Evolutionary conservation across 2,888 invertebrate genomes (phyloP), one percentile per base, ranked within the genome.

Genomic region (Zeuzera pyrina): DNA sequence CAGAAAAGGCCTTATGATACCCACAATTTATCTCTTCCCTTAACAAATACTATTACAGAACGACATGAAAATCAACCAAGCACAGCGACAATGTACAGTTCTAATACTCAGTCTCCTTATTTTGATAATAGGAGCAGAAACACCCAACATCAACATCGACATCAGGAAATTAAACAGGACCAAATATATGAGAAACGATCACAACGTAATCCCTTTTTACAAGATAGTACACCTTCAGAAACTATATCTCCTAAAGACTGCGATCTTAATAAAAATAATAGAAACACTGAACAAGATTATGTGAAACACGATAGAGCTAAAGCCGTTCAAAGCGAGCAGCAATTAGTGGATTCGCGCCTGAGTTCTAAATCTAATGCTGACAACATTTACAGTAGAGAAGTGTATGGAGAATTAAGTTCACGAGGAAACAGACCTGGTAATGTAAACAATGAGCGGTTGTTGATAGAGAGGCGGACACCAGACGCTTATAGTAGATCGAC

Each of bases 401-500:
- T 71, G 15, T 79, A 78, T 40, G 74, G 78, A 8, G 79, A 79
- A 45, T 37, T 68, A 12, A 68, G 58, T 52, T 30, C 57, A 31
- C 63, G 61, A 42, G 45, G 53, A 5, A 68, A 42, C 34, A 65
- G 67, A 49, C 42, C 62, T 2, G 58, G 57, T 10, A 65, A 52
- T 50, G 52, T 54, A 26, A 49, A 62, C 0, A 77, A 71, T 40
- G 84, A 83, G 41, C 57, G 78, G 30, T 49, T 81, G 22, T 30
- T 71, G 21, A 66, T 84, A 13, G 93, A 94, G 58, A 85, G 93
- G 45, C 85, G 93, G 43, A 93, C 93, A 1, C 93, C 93, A 0
- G 94, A 94, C 54, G 91, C 92, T 7, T 94, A 94, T 54, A 92
- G 93, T 1, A 78, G 91, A 40, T 89, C 91, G 21, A 71, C 69